A percentile compares a stretch with the other conserved stretches of the same genome.
These are phyloP conservation scores for Anolis apletophallus DNA, from an alignment of 2,797 vertebrate species.

Conservation along the genomic window DNA sequence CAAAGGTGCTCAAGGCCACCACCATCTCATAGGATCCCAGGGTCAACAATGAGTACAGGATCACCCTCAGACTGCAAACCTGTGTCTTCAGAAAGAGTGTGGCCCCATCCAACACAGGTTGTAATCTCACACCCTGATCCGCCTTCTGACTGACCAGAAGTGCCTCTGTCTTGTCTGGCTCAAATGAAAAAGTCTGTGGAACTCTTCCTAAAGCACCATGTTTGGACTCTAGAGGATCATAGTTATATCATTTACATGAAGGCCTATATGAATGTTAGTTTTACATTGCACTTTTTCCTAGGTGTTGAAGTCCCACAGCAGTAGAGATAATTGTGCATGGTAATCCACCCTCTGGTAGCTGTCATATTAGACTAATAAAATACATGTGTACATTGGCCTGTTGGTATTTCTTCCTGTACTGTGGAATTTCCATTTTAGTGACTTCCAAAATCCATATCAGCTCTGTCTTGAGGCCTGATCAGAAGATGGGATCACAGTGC, in stretches of 20 bases:
- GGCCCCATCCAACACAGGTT: too few species aligned
- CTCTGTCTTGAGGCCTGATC: too few species aligned
- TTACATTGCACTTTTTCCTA: not conserved
- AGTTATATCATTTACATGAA: not conserved
- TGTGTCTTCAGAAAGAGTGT: too few species aligned
- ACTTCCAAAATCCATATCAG: not conserved
- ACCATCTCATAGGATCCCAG: too few species aligned
- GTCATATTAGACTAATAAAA: not conserved
- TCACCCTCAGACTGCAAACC: too few species aligned
- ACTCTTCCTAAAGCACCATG: not conserved
- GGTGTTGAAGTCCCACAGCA: not conserved
- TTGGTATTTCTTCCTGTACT: not conserved
- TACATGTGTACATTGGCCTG: not conserved
- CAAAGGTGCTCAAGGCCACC: too few species aligned
- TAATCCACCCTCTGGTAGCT: not conserved
- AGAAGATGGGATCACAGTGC: too few species aligned
- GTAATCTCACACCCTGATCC: too few species aligned
- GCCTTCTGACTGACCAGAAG: too few species aligned
- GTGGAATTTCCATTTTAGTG: not conserved
- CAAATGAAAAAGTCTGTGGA: not conserved
- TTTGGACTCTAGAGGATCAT: not conserved
- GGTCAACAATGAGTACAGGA: too few species aligned
- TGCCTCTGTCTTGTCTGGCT: not conserved
- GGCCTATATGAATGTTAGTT: not conserved
- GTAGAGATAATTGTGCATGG: not conserved